Conservation (phyloP, 2,113 vertebrate species). For the Mystacornis crossleyi region DNA sequence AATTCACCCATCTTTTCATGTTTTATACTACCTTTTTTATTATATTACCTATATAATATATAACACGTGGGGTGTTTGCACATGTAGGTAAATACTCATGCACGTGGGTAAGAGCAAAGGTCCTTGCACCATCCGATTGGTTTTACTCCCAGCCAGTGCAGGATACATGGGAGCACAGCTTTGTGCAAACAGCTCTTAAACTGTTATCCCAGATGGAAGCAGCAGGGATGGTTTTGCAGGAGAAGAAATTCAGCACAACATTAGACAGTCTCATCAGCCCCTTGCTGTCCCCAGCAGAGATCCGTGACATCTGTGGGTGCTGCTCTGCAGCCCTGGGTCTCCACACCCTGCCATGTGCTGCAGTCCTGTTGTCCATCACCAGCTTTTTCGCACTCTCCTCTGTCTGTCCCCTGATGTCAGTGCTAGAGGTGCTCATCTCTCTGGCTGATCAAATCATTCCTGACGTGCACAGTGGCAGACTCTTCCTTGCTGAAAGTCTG, state of each 20-base stretch:
- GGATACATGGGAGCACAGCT: neutral
- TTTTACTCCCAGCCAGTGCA: neutral
- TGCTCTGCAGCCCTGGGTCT: neutral
- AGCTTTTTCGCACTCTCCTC: constrained; percentile 64
- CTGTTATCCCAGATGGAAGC: neutral
- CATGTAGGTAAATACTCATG: neutral
- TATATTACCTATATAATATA: neutral
- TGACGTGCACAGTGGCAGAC: constrained; percentile 30
- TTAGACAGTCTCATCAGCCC: neutral
- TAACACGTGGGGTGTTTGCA: neutral
- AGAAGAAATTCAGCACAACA: neutral
- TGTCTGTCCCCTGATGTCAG: constrained; percentile 72
- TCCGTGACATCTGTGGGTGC: rapidly evolving
- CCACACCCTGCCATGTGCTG: neutral
- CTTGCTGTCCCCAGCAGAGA: neutral
- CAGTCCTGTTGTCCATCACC: neutral
- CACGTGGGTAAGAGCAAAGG: neutral
- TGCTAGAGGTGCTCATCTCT: constrained; percentile 41
- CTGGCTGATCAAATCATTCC: constrained; percentile 59
- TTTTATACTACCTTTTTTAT: neutral
- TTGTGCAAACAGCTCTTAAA: neutral
- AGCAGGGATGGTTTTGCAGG: neutral
- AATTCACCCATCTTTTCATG: neutral
- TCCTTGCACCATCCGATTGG: neutral
- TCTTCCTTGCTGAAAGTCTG: neutral